Evolutionary conservation across 2,113 vertebrate genomes (phyloP).

Genomic region (Asarcornis scutulata): DNA sequence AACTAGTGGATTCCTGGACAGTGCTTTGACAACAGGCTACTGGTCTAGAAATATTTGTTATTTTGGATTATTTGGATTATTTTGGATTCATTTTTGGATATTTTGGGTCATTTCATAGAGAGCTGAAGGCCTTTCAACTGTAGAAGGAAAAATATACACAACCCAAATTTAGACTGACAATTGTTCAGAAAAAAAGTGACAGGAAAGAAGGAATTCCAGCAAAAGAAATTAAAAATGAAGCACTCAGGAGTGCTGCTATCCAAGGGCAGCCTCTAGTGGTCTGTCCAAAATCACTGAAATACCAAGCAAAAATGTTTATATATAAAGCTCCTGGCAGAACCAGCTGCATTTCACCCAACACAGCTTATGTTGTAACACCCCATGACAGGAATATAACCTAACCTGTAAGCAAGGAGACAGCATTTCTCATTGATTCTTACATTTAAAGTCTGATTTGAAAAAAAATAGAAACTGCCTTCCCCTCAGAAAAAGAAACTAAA

Average conservation of each 20-base stretch:
- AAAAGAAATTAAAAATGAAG: neutral
- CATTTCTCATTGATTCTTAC: neutral
- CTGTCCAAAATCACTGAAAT: neutral
- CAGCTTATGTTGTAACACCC: no score
- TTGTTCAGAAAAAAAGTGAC: neutral
- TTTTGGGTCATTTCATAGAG: neutral
- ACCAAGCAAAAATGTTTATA: neutral
- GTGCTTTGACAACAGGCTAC: neutral
- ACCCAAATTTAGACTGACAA: neutral
- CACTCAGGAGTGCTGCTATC: neutral
- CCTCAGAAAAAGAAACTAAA: no score
- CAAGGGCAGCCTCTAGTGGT: slow-evolving; percentile 68
- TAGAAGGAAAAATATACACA: neutral
- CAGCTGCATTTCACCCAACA: neutral
- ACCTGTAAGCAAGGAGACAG: neutral
- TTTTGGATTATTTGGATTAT: neutral
- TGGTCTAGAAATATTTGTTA: neutral
- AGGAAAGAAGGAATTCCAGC: neutral
- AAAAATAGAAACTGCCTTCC: neutral
- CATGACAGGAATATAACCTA: neutral
- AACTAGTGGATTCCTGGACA: neutral
- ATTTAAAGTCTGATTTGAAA: neutral
- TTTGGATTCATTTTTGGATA: neutral
- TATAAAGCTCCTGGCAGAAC: neutral
- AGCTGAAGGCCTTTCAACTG: neutral